Evolutionary conservation across 1,140 invertebrate species (phyloP), one percentile per base, ranked within the genome.

Genomic region (Gryllus bimaculatus): DNA sequence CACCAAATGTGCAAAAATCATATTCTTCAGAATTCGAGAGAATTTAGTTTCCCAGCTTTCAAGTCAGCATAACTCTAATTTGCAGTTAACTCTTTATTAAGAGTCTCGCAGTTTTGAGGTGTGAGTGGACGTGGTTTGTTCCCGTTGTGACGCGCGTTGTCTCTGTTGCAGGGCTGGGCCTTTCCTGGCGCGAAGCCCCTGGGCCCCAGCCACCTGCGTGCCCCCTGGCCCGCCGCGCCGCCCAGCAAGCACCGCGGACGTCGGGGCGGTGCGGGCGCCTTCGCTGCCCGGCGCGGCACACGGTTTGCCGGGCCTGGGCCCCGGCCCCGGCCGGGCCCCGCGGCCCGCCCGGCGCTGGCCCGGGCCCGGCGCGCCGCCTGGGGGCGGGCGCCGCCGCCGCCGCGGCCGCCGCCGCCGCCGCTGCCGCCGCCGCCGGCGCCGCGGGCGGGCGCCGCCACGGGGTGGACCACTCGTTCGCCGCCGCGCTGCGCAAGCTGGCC

Each of bases 401-500:
- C 83, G 83, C 81, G 84, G 84, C 86, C 84, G 85, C 86, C 81
- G 86, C 87, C 80, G 86, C 88, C 66, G 85, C 85, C 81, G 83
- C 87, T 2, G 10, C 73, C 85, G 85, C 81, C 83, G 87, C 3
- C 54, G 47, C 47, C 47, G 86, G 87, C 80, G 86, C 88, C 66
- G 85, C 47, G 47, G 15, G 73, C 74, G 15, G 80, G 26, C 78
- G 54, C 18, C 78, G 79, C 7, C 47, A 48, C 18, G 54, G 78
- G 18, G 54, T 0, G 10, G 54, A 66, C 18, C 54, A 18, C 10
- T 89, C 91, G 47, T 95, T 95, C 86, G 93, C 94, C 39, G 93
- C 93, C 8, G 93, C 93, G 8, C 85, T 95, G 78, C 88, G 93
- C 79, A 94, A 93, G 84, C 86, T 95, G 79, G 94, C 93, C 76